Conservation (phyloP, 2,113 vertebrate genomes). For the Mustelus asterias region DNA sequence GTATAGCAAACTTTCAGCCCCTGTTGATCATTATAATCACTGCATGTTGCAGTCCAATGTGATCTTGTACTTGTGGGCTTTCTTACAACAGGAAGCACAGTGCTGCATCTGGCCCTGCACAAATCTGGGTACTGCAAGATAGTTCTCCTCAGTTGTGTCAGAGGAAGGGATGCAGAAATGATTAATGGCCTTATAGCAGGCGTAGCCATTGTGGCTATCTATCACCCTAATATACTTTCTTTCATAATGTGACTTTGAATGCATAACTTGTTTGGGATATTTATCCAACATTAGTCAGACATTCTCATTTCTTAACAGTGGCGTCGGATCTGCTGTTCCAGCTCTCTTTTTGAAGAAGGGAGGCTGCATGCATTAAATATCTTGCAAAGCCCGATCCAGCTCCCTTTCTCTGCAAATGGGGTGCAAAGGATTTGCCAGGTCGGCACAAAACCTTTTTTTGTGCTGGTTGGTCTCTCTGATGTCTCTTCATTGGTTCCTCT, state of each 20-base stretch:
- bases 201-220: not conserved
- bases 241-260: not conserved
- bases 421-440: not conserved
- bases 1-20: not conserved
- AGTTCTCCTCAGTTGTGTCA: not conserved
- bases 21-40: not conserved
- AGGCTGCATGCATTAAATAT: not conserved
- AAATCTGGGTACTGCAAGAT: not conserved
- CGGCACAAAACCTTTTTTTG: not conserved
- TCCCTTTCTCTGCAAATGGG: too few species aligned
- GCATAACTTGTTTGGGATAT: not conserved
- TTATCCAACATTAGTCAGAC: not conserved
- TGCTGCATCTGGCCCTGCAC: not conserved
- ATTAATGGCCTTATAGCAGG: not conserved
- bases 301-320: not conserved
- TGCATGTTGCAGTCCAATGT: not conserved
- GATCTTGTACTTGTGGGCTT: not conserved
- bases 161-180: not conserved
- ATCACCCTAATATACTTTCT: not conserved
- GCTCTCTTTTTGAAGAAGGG: not conserved
- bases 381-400: not conserved
- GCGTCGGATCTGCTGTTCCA: not conserved
- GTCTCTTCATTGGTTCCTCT: not conserved
- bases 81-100: not conserved
- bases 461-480: not conserved